Evolutionary conservation across 2,888 invertebrate genomes (phyloP), one percentile per base, ranked within the genome.

Genomic region (Kryphioiulus occultus): DNA sequence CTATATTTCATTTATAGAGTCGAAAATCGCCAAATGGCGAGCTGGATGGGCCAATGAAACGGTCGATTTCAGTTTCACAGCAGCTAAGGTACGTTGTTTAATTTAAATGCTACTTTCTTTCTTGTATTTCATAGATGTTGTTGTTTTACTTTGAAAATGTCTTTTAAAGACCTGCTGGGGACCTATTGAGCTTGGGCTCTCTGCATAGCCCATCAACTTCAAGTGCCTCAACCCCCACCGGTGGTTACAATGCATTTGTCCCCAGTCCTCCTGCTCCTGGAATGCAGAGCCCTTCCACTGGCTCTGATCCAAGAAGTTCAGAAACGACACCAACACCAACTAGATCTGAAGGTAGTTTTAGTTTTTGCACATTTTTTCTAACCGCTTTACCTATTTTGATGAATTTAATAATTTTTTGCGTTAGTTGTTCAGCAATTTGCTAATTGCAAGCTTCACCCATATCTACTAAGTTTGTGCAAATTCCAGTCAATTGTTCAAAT

Each of bases 171-270:
- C 95, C 95, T 86, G 96, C 95, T 91, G 95, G 95, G 91, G 96
- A 97, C 92, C 93, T 96, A 90, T 93, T 96, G 90, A 95, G 95
- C 91, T 93, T 96, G 91, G 95, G 95, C 92, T 94, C 96, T 91
- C 94, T 94, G 91, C 95, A 95, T 92, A 96, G 96, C 91, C 96
- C 97, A 88, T 95, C 95, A 89, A 95, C 95, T 90, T 97, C 97
- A 89, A 96, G 95, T 92, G 95, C 96, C 87, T 94, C 95, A 22
- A 95, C 95, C 85, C 95, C 95, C 0, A 95, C 95, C 85, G 94
- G 94, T 88, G 95, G 94, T 91, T 96, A 96, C 92, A 78, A 78
- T 78, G 87, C 83, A 32, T 85, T 53, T 30, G 85, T 87, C 22
- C 88, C 88, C 19, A 88, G 88, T 78, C 88, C 88, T 26, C 22